Evolutionary conservation across 2,888 invertebrate genomes (phyloP).

Genomic region (Lycophotia porphyrea): DNA sequence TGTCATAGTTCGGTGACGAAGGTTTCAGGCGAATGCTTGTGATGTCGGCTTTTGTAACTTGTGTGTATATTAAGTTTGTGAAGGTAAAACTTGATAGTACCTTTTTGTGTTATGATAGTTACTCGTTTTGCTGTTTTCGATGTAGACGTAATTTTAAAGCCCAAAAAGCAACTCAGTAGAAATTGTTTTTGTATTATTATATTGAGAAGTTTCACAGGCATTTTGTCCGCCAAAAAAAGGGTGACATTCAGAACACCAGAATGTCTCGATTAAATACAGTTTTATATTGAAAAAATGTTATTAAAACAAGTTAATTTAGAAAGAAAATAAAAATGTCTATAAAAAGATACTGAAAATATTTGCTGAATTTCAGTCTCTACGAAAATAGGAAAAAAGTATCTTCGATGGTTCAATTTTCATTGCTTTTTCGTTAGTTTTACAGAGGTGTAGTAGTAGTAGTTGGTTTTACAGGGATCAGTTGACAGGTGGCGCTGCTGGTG

Average conservation of each 20-base stretch:
- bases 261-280: slow-evolving; percentile 6
- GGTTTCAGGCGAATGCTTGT: slow-evolving; percentile 32
- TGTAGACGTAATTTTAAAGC: background rate
- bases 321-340: slow-evolving; percentile 7
- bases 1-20: slow-evolving; percentile 51
- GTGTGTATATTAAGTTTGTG: slow-evolving; percentile 13
- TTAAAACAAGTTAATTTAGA: slow-evolving; percentile 5
- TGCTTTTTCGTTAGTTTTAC: slow-evolving; percentile 1
- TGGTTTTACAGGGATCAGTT: too few relatives aligned
- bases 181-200: background rate
- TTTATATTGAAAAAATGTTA: background rate
- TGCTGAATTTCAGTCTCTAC: slow-evolving; percentile 2
- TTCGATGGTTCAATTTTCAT: background rate
- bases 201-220: background rate
- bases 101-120: background rate
- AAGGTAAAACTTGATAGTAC: background rate
- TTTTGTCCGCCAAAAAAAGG: slow-evolving; percentile 3
- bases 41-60: slow-evolving; percentile 27
- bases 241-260: slow-evolving; percentile 3
- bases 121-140: background rate
- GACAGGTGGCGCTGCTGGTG: background rate
- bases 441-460: background rate
- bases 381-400: background rate
- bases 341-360: slow-evolving; percentile 1
- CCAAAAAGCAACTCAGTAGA: background rate